Evolutionary conservation across 1,140 invertebrate species (phyloP), one percentile per base, ranked within the genome.

Genomic region (Anastrepha obliqua): DNA sequence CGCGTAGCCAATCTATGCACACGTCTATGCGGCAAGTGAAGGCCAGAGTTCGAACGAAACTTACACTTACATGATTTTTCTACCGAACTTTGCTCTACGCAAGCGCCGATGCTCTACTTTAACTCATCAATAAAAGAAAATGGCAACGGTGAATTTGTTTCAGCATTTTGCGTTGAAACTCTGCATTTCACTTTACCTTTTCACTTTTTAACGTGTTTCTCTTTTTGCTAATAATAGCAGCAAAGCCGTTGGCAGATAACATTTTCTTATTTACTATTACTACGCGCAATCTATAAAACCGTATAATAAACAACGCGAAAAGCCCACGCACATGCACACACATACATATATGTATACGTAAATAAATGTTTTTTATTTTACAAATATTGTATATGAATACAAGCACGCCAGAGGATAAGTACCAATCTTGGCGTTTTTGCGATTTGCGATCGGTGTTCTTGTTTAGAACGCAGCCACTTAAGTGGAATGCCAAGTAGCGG

Each of bases 191-290:
- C 74, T 81, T 29, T 81, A 7, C 20, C 11, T 55, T 81, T 81
- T 81, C 67, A 44, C 67, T 74, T 74, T 74, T 47, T 47, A 44
- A 4, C 44, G 7, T 81, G 51, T 70, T 44, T 11, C 44, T 29
- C 8, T 55, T 81, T 81, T 81, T 58, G 47, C 74, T 81, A 81
- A 55, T 55, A 81, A 81, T 55, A 81, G 74, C n/a, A 81, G 74
- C n/a, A 81, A 29, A 81, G 29, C 20, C 74, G 47, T 1, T n/a
- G 8, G 47, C 47, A 81, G 74, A 81, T 81, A 81, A 81, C 74
- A 55, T 20, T 51, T 74, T 47, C 42, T 5, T 62, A 5, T 62
- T 13, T 7, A 47, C 44, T 44, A 7, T 44, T 47, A 51, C 15
- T 17, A 62, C 60, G 13, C 13, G 60, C 60, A 62, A 62, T 62